Percentiles rank a stretch among this genome's conserved stretches.
Evolutionary conservation across 2,113 vertebrate species (phyloP).

Genomic region (Sinocyclocheilus anshuiensis): DNA sequence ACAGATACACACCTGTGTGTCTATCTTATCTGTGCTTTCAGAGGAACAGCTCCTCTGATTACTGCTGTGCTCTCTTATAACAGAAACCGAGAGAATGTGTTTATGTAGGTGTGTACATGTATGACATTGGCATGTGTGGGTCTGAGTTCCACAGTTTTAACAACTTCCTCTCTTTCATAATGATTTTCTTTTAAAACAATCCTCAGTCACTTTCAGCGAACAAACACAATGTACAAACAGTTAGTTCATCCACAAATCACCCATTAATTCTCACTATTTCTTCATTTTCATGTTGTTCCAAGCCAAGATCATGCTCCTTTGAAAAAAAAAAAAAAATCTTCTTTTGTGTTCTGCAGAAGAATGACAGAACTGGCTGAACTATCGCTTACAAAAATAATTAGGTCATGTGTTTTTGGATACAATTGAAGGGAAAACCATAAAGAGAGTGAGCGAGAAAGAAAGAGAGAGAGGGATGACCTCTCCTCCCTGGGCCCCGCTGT

Average conservation of each 20-base stretch:
- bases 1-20: too few relatives aligned
- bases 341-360: neutral
- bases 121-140: neutral
- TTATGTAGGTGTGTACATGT: neutral
- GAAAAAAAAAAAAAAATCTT: too few relatives aligned
- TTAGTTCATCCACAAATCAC: neutral
- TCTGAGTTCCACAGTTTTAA: conserved; percentile 1
- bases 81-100: neutral
- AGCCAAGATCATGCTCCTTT: too few relatives aligned
- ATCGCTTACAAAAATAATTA: neutral
- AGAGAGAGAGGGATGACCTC: conserved; percentile 10
- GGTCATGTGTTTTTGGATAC: neutral
- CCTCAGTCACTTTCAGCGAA: neutral
- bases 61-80: too few relatives aligned
- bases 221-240: neutral
- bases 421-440: neutral
- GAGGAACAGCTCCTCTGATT: too few relatives aligned
- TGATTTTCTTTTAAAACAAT: neutral
- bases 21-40: too few relatives aligned
- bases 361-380: neutral
- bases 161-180: conserved; percentile 40
- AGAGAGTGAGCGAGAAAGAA: conserved; percentile 24
- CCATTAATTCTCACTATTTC: neutral
- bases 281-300: neutral
- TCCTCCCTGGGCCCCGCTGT: conserved; percentile 61